A percentile compares a stretch with the other conserved stretches of the same genome.
Evolutionary conservation across 2,113 vertebrate species (phyloP).

Genomic region (Nibea albiflora): DNA sequence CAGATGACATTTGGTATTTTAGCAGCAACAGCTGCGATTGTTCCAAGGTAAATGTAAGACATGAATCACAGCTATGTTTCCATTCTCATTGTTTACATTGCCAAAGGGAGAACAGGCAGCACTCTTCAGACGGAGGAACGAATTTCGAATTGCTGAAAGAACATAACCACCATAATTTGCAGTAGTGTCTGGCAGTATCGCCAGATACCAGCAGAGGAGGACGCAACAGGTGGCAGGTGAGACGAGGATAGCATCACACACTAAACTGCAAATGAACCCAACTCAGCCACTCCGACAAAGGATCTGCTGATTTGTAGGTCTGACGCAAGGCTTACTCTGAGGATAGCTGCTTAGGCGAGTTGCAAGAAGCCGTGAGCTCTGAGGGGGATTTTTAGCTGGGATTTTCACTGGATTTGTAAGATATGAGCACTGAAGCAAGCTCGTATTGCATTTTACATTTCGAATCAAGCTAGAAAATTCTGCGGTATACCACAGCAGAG

Average conservation of each 20-base stretch:
- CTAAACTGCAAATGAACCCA: neutral
- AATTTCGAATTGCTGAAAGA: conserved; percentile 30
- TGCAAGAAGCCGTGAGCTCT: conserved; percentile 8
- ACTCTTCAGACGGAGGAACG: conserved; percentile 29
- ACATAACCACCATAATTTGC: conserved; percentile 32
- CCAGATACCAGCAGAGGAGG: neutral
- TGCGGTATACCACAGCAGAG: neutral
- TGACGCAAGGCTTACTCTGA: conserved; percentile 11
- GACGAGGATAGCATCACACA: neutral
- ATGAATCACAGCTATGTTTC: conserved; percentile 62
- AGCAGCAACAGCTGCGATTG: conserved; percentile 60
- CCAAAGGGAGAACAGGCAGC: conserved; percentile 41
- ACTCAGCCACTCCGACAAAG: neutral
- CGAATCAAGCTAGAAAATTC: neutral
- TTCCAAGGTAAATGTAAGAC: conserved; percentile 17
- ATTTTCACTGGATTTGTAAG: conserved; percentile 11
- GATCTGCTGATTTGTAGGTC: neutral
- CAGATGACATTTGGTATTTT: conserved; percentile 52
- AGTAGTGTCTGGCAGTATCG: conserved; percentile 3
- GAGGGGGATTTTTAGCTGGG: neutral
- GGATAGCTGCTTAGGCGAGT: neutral
- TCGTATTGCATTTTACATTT: neutral
- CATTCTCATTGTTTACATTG: conserved; percentile 55
- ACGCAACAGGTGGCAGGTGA: conserved; percentile 10
- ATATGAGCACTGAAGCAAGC: neutral